Evolutionary conservation across 2,113 vertebrate species (phyloP).

Genomic region (Coregonus clupeaformis): DNA sequence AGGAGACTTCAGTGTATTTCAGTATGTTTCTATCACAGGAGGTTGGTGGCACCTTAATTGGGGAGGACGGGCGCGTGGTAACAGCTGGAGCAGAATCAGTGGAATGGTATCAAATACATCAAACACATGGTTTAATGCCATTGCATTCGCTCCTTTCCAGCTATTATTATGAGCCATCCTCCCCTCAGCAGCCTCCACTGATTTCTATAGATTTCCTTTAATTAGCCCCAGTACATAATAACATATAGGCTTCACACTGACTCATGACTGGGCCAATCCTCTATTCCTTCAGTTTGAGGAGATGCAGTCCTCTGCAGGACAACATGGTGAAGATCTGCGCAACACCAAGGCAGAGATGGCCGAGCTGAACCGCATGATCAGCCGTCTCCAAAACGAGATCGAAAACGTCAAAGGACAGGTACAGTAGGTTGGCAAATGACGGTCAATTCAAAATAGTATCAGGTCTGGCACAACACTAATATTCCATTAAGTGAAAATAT

Average conservation of each 20-base stretch:
- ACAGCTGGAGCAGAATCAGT: too few relatives aligned
- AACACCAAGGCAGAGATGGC: conserved; percentile 82
- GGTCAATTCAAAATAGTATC: not conserved
- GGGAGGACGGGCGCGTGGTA: too few relatives aligned
- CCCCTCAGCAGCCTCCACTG: not conserved
- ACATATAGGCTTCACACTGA: not conserved
- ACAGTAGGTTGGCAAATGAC: not conserved
- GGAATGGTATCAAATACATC: too few relatives aligned
- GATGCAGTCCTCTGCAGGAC: conserved; percentile 67
- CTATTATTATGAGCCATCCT: too few relatives aligned
- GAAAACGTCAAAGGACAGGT: conserved; percentile 85
- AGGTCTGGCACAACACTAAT: not conserved
- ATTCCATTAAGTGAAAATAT: not conserved
- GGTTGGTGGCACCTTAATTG: too few relatives aligned
- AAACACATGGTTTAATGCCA: not conserved
- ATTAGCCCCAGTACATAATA: not conserved
- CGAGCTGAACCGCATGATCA: conserved; percentile 82
- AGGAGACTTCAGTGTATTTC: not conserved
- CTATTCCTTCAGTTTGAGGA: conserved; percentile 75
- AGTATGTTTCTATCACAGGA: not conserved
- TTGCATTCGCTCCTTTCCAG: conserved; percentile 50
- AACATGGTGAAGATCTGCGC: conserved; percentile 75
- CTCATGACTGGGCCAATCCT: not conserved
- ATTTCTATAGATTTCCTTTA: not conserved
- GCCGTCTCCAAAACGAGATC: conserved; percentile 80